Base-by-base conservation (phyloP, 1,140 invertebrate genomes). In the Rhagoletis zephyria region DNA sequence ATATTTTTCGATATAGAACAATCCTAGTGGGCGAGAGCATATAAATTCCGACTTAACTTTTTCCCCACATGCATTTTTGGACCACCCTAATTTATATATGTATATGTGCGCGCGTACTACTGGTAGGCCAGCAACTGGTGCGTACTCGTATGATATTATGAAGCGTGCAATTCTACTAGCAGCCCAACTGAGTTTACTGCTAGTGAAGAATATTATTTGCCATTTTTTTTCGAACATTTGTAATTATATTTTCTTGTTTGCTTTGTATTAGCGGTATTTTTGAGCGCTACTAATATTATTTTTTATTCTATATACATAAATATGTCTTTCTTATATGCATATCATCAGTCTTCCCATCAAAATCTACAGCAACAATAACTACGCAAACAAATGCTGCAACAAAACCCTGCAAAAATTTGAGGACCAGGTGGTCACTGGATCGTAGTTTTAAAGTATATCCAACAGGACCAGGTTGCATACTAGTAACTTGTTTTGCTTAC, bases 121-220 rank as follows among this genome's bases (percentile, higher is more conserved):
- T 59, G 7, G 4, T 40, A 19, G 16, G 12, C 74, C 51, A 2
- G 16, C 48, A 56, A 56, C 51, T 30, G 45, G 3, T n/a, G 10
- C 67, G 7, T 3, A 6, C 2, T 63, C 61, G n/a, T 63, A 56
- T 56, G 48, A 56, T 51, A 81, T 81, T 56, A 51, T n/a, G 74
- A 51, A 51, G 48, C 74, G 42, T 56, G 48, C 48, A 59, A 81
- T 59, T 81, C 74, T 56, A 40, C 74, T 56, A 81, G 74, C 42
- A 56, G 14, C 48, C 48, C 74, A 81, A 30, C 74, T 81, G 12
- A 81, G 14, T 30, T 81, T 51, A 48, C 42, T 81, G 48, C 74
- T 14, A 3, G 16, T 56, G 42, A 51, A 59, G 74, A n/a, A 51
- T 6, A 10, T 56, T 59, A 59, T 4, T 40, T 30, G 74, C 6